Evolutionary conservation across 2,113 vertebrate genomes (phyloP), one percentile per base, ranked within the genome.

Genomic region (Dromiciops gliroides): DNA sequence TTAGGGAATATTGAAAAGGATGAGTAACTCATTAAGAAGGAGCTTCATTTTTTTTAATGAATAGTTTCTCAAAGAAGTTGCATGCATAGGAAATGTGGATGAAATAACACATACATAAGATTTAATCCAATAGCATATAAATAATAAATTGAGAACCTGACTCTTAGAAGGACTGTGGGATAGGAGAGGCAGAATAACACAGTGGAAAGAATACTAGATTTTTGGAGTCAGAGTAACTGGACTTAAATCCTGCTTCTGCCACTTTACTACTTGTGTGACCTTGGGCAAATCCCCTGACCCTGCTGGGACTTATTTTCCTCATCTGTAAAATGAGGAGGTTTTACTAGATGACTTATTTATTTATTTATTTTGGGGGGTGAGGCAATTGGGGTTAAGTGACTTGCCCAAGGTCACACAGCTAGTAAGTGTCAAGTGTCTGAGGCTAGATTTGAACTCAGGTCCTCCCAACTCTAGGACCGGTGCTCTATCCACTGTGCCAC

Each of bases 11-110:
- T 75, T n/a, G n/a, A 92, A 97, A 97, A 93, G 92, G 97, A 91
- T 92, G 48, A 96, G 75, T 93, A 97, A 96, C 90, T 97, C 96
- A 93, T 92, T 94, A 83, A 95, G 93, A 94, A 90, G 0, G 16
- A 8, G 37, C 37, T 83, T 83, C 67, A 83, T 83, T 83, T 44
- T 75, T 67, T 83, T 67, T 44, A 83, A 83, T n/a, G 50, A 90
- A 51, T 67, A 8, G 8, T 50, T 96, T 95, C 95, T 49, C 8
- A 90, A 96, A 97, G 89, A 52, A 11, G 67, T 94, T 95, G 19
- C 31, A 92, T 48, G 28, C 92, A 44, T 95, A 92, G 91, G 37
- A 96, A 93, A 90, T 48, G 93, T 1, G 12, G 91, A 93, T 83
- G 89, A 94, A 93, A 92, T 60, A 93, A 47, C 1, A 92, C 9